Base-by-base conservation (phyloP, 2,797 vertebrate species). In the Coregonus ussuriensis region DNA sequence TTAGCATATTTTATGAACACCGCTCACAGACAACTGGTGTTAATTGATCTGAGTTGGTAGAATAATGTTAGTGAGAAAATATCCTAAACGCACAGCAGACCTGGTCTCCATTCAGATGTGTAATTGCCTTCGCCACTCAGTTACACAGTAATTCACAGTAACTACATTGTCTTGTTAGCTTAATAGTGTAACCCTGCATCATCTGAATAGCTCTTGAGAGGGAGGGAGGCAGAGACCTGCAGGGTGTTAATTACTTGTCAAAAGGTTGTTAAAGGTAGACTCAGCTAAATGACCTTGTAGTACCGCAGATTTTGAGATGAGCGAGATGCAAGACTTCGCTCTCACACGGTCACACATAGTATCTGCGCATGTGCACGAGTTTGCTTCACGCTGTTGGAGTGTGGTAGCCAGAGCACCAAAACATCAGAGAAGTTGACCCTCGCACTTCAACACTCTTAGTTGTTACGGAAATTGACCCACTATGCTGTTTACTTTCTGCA, bases 211-310 rank as follows among this genome's bases (percentile, higher is more conserved):
- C 79, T 73, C 83, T 90, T 47, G 29, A 88, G 83, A 81, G 80
- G 77, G 82, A 71, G 56, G 56, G 4, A 78, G 85, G 87, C 79
- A 63, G 85, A 88, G 79, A 90, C 85, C 85, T 87, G 85, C 90
- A 86, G 81, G 79, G 87, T 89, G 88, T 84, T 92, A 90, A 92
- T 92, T 91, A 90, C 87, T 88, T 89, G 85, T 91, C 84, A 88
- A 91, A 88, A 74, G 79, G 74, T 85, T 94, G 94, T 95, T 95
- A 95, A 47, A 13, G 41, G 41, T 11, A 47, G 11, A 13, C 9
- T 13, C 41, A 0, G 41, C 9, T 47, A 47, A 47, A 47, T 47
- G 41, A 47, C 11, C 41, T 47, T 47, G 41, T 47, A 3, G 7
- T 9, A 47, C 41, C 7, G 2, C 41, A 47, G 9, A 47, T 47